Evolutionary conservation across 2,797 vertebrate genomes (phyloP).

Genomic region (Momotus momota): DNA sequence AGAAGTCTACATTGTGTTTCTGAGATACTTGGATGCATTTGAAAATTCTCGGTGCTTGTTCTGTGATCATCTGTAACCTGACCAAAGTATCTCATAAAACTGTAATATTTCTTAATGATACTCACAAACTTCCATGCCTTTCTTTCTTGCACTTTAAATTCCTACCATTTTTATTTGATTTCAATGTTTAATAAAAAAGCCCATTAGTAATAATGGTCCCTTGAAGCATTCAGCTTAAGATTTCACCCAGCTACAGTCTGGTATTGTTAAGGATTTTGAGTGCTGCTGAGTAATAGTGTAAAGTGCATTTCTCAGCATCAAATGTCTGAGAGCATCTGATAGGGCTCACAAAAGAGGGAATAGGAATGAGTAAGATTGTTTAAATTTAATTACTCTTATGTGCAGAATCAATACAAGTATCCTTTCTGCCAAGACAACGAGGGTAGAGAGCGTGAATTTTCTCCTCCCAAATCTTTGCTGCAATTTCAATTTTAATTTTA

Average conservation of each 20-base stretch:
- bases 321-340: not conserved
- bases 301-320: constrained; percentile 21
- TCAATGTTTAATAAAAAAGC: constrained; percentile 51
- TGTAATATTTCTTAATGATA: constrained; percentile 17
- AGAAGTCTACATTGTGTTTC: not conserved
- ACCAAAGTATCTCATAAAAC: constrained; percentile 28
- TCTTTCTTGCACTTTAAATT: constrained; percentile 33
- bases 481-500: not conserved
- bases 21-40: not conserved
- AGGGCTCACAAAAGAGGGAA: not conserved
- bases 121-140: not conserved
- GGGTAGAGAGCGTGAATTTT: not conserved
- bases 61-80: not conserved
- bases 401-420: not conserved
- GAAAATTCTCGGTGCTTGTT: not conserved
- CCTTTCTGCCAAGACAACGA: not conserved
- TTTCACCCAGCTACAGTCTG: not conserved
- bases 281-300: not conserved
- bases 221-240: constrained; percentile 12
- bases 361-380: not conserved
- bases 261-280: not conserved
- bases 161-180: constrained; percentile 36
- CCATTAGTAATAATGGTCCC: constrained; percentile 30
- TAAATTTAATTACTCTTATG: constrained; percentile 12
- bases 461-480: not conserved